phyloP scores from a whole-genome alignment of 2,113 vertebrate species.

The Tretioscincus oriximinensis region DNA sequence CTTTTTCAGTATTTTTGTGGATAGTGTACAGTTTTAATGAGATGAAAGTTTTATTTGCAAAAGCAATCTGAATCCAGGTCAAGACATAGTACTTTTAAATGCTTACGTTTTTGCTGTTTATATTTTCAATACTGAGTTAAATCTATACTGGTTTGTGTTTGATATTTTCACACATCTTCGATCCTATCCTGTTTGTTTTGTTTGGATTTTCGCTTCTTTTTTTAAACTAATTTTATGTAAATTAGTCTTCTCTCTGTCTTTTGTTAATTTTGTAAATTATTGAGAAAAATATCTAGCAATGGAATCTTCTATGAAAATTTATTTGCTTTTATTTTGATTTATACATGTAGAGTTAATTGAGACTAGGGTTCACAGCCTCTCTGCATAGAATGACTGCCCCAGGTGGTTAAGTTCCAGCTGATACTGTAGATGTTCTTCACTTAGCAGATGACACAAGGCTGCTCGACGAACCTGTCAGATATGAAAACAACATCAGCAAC shows the following conservation, averaged over 20 bases:
- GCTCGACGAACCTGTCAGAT: slow-evolving; percentile 32
- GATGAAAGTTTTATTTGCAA: too few relatives aligned
- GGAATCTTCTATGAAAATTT: neutral
- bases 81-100: neutral
- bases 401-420: slow-evolving; percentile 30
- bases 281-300: neutral
- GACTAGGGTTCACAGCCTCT: slow-evolving; percentile 23
- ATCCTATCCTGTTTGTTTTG: neutral
- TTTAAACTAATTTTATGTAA: too few relatives aligned
- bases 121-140: neutral
- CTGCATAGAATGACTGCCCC: slow-evolving; percentile 32
- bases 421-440: slow-evolving; percentile 26
- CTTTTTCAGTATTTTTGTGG: neutral
- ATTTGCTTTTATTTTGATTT: neutral
- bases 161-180: neutral
- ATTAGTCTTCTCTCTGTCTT: neutral
- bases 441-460: slow-evolving; percentile 26
- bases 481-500: neutral
- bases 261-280: neutral
- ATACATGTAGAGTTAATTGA: neutral
- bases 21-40: neutral
- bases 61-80: neutral
- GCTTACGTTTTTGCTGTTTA: neutral
- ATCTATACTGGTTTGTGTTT: neutral
- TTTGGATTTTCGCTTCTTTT: neutral